Percentiles rank a stretch among this genome's conserved stretches.
phyloP scores from a whole-genome alignment of 2,113 vertebrate species.

The Pagrus major region DNA sequence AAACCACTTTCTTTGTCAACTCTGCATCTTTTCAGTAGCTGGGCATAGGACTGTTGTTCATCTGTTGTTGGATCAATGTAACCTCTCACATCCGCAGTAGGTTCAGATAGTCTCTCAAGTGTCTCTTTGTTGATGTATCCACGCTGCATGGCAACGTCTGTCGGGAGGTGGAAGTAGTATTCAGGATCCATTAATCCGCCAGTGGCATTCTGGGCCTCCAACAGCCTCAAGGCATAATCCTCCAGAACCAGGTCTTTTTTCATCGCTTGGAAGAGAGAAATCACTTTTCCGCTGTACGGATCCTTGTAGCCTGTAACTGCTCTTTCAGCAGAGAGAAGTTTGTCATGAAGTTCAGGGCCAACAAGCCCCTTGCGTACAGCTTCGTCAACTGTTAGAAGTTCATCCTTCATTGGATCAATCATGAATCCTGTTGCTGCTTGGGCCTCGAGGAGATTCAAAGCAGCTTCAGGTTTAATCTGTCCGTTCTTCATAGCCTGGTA shows the following conservation, averaged over 20 bases:
- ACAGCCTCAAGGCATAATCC: slow-evolving; percentile 91
- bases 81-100: slow-evolving; percentile 84
- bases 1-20: slow-evolving; percentile 86
- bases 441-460: slow-evolving; percentile 92
- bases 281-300: slow-evolving; percentile 94
- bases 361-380: slow-evolving; percentile 95
- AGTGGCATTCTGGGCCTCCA: slow-evolving; percentile 94
- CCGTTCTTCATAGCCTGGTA: slow-evolving; percentile 95
- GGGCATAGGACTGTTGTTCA: slow-evolving; percentile 90
- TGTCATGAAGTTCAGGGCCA: slow-evolving; percentile 95
- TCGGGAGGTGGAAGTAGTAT: slow-evolving; percentile 92
- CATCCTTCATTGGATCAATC: slow-evolving; percentile 90
- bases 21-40: slow-evolving; percentile 91
- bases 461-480: slow-evolving; percentile 88
- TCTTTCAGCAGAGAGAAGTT: slow-evolving; percentile 93
- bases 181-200: slow-evolving; percentile 93
- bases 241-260: slow-evolving; percentile 93
- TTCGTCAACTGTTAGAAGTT: slow-evolving; percentile 94
- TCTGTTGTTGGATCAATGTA: slow-evolving; percentile 92
- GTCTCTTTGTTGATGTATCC: slow-evolving; percentile 95
- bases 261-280: slow-evolving; percentile 98
- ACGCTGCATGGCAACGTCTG: slow-evolving; percentile 91
- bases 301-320: slow-evolving; percentile 96
- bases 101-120: slow-evolving; percentile 84
- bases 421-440: slow-evolving; percentile 97